Evolutionary conservation across 2,797 vertebrate species (phyloP).

Genomic region (Chiroxiphia lanceolata): DNA sequence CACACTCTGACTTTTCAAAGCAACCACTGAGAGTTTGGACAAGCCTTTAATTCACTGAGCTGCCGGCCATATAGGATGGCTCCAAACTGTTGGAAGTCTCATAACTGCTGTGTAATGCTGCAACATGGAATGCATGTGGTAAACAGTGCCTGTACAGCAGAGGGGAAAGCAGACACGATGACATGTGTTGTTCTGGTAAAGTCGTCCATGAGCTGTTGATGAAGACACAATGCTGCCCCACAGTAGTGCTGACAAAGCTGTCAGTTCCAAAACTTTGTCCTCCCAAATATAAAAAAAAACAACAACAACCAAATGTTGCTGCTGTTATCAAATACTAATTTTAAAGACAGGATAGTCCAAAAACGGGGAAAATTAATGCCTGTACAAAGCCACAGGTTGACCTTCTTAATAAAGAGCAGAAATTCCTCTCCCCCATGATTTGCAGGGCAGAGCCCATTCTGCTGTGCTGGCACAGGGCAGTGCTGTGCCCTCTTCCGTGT

Average conservation of each 20-base stretch:
- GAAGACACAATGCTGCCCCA: background rate
- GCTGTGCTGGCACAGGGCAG: background rate
- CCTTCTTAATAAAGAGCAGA: background rate
- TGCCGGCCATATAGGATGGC: background rate
- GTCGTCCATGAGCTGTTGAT: background rate
- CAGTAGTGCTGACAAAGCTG: background rate
- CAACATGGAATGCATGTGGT: rapidly evolving
- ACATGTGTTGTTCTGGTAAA: background rate
- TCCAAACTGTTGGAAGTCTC: background rate
- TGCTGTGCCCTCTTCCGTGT: rapidly evolving
- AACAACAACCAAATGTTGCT: background rate
- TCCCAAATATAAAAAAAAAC: background rate
- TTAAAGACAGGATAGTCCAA: background rate
- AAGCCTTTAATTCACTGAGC: background rate
- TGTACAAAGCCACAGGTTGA: background rate
- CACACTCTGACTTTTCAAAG: background rate
- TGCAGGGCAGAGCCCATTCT: rapidly evolving
- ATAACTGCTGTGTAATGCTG: background rate
- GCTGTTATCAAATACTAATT: background rate
- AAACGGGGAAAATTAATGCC: background rate
- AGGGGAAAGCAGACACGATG: background rate
- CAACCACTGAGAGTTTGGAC: background rate
- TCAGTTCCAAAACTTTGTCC: background rate
- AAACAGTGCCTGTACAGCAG: background rate
- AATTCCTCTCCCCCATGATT: background rate